phyloP scores from a whole-genome alignment of 2,113 vertebrate species.

The Poecilia latipinna region DNA sequence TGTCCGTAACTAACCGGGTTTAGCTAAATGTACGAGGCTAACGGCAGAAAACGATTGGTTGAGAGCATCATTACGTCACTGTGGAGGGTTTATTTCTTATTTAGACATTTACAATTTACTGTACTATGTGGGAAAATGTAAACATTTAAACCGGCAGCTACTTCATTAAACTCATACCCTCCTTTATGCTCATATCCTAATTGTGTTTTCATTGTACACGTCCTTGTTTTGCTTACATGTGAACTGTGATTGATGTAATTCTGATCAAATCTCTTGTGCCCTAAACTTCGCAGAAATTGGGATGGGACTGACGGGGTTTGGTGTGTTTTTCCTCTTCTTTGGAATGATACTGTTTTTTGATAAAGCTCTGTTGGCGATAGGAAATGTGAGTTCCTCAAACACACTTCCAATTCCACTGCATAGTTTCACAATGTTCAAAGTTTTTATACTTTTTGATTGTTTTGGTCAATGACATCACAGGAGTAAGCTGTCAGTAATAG shows the following conservation, averaged over 20 bases:
- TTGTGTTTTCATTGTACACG: neutral
- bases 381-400: conserved; percentile 87
- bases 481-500: neutral
- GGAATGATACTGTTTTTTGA: conserved; percentile 99
- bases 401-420: too few relatives aligned
- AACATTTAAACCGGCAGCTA: too few relatives aligned
- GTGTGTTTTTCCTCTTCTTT: conserved; percentile 98
- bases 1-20: conserved; percentile 31
- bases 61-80: conserved; percentile 19
- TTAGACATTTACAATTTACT: neutral
- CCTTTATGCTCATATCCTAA: neutral
- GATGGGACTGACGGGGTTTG: conserved; percentile 97
- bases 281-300: conserved; percentile 87
- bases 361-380: conserved; percentile 97
- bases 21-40: conserved; percentile 34
- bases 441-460: neutral
- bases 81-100: neutral
- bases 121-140: neutral
- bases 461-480: neutral
- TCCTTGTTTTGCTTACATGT: neutral
- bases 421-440: too few relatives aligned
- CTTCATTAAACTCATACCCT: neutral
- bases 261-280: neutral
- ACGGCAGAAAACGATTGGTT: conserved; percentile 57
- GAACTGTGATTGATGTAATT: neutral